These are phyloP conservation scores for Rhinopomastus cyanomelas DNA, from an alignment of 2,113 vertebrate genomes.

Conservation along the genomic window DNA sequence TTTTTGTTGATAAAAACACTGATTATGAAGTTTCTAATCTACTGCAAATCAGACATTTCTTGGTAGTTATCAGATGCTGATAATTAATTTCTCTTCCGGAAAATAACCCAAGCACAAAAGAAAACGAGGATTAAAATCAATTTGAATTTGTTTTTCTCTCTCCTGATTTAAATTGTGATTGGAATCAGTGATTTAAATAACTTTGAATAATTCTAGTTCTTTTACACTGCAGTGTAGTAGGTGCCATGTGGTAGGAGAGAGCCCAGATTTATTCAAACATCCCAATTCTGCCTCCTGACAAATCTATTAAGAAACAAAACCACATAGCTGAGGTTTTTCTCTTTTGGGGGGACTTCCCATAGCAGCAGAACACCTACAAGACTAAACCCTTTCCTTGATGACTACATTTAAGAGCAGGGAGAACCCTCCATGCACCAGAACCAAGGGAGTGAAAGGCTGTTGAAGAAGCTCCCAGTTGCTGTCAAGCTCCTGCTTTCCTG, in stretches of 20 bases:
- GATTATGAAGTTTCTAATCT: slow-evolving; percentile 31
- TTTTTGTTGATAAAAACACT: slow-evolving; percentile 39
- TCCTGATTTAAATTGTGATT: slow-evolving; percentile 35
- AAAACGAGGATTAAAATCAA: slow-evolving; percentile 38
- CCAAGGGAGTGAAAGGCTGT: background rate
- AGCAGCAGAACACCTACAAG: rapidly evolving
- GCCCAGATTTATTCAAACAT: background rate
- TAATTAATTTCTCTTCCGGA: slow-evolving; percentile 26
- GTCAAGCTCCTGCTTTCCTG: background rate
- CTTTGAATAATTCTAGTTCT: slow-evolving; percentile 33
- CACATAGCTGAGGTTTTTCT: background rate
- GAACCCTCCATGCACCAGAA: background rate
- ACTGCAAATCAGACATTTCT: slow-evolving; percentile 33
- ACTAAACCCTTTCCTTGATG: background rate
- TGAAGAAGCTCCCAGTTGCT: background rate
- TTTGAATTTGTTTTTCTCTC: slow-evolving; percentile 55
- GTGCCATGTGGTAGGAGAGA: background rate
- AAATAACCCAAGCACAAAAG: slow-evolving; percentile 39
- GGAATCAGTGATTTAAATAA: slow-evolving; percentile 56
- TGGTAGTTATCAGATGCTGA: slow-evolving; percentile 39
- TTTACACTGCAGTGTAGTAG: background rate
- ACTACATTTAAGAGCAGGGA: background rate
- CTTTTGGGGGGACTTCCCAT: background rate
- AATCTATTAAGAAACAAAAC: background rate
- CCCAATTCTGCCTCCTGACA: slow-evolving; percentile 6